Conservation (phyloP, 2,797 vertebrate genomes). For the Melanotaenia parkinsoni region DNA sequence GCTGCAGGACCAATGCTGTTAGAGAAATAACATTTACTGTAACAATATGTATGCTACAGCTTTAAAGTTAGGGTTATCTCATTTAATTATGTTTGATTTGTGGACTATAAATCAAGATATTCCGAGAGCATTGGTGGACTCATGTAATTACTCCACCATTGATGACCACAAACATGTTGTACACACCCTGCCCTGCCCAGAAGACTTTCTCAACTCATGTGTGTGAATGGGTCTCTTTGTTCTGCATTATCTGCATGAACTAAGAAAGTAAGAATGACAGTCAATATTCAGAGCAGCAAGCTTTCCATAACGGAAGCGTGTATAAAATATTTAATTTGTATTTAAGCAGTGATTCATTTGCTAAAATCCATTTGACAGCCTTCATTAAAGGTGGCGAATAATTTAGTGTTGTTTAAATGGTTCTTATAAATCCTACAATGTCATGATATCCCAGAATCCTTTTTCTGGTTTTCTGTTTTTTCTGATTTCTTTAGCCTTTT, state of each 20-base stretch:
- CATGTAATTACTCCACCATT: slow-evolving; percentile 56
- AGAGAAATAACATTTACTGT: slow-evolving; percentile 1
- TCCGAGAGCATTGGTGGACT: slow-evolving; percentile 45
- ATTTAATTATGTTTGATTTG: slow-evolving; percentile 35
- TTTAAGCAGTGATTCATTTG: not conserved
- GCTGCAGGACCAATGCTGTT: not conserved
- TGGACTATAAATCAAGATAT: slow-evolving; percentile 56
- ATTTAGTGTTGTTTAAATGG: not conserved
- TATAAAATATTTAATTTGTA: not conserved
- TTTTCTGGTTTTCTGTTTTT: too few species aligned
- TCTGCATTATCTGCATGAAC: slow-evolving; percentile 20
- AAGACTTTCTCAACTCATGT: slow-evolving; percentile 44
- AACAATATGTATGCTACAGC: slow-evolving; percentile 6
- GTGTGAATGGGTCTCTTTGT: slow-evolving; percentile 26
- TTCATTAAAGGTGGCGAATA: not conserved
- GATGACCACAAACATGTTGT: slow-evolving; percentile 68
- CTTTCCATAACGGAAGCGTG: slow-evolving; percentile 6
- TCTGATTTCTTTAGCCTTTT: not conserved
- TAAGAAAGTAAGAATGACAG: slow-evolving; percentile 20
- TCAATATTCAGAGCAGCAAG: not conserved
- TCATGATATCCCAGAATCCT: not conserved
- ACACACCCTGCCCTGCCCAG: slow-evolving; percentile 67
- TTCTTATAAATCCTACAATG: not conserved
- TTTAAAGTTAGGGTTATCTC: slow-evolving; percentile 19
- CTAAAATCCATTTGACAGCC: not conserved